These are phyloP conservation scores for Macaca nemestrina DNA, from an alignment of 2,113 vertebrate species.

Conservation along the genomic window DNA sequence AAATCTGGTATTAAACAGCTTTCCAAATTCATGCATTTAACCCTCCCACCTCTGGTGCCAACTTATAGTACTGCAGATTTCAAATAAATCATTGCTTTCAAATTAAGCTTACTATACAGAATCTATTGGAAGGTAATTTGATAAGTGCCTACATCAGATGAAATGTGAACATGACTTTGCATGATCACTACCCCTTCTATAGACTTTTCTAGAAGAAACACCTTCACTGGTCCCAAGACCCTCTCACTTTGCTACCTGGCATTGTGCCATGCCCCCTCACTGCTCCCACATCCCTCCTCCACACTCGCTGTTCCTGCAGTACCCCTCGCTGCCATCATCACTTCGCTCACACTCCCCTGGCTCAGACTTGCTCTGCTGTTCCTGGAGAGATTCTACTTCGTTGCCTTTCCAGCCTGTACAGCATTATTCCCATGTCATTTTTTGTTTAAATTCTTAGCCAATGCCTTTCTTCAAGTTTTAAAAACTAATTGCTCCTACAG, in stretches of 20 bases:
- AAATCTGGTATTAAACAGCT: neutral
- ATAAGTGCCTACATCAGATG: neutral
- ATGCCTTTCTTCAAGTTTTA: neutral
- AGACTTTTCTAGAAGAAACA: neutral
- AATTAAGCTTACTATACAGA: neutral
- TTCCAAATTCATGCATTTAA: neutral
- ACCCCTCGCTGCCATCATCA: neutral
- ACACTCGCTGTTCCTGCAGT: too few relatives aligned
- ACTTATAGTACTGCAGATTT: neutral
- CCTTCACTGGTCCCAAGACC: neutral
- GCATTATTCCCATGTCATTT: neutral
- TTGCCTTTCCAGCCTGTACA: neutral
- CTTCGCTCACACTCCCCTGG: neutral
- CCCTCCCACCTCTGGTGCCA: neutral
- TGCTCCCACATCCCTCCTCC: too few relatives aligned
- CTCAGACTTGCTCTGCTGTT: neutral
- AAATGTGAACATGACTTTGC: neutral
- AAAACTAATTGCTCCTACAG: neutral
- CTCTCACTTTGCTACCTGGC: neutral
- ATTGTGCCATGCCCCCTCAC: neutral
- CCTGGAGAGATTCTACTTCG: neutral
- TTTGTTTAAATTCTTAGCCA: neutral
- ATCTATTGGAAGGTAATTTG: neutral
- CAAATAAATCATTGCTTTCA: neutral
- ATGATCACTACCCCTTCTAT: neutral